Evolutionary conservation across 1,140 invertebrate species (phyloP), one percentile per base, ranked within the genome.

Genomic region (Thaumetopoea pityocampa): DNA sequence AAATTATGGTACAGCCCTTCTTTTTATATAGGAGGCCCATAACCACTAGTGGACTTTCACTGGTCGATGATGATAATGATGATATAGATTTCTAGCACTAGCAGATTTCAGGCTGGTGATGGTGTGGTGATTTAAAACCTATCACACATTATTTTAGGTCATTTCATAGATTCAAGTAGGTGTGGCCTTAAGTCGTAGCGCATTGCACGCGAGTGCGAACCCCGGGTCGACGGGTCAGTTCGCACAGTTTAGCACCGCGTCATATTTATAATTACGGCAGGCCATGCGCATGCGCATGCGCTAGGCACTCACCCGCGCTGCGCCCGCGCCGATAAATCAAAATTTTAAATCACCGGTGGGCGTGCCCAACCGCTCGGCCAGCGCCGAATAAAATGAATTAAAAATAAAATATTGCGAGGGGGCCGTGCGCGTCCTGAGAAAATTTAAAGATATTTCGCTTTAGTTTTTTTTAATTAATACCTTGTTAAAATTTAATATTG

Each of bases 401-500:
- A 82, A 82, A 83, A 80, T 76, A 80, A 80, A 77, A 78, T 64
- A 71, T 73, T 57, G 51, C 54, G 51, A 59, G 57, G 67, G 64
- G 64, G 58, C 60, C 57, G 62, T 44, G 50, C 63, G 59, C 65
- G 69, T 61, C 71, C 72, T 83, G 73, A 80, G 78, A 80, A 83
- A 83, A 83, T 73, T 77, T 73, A 67, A 74, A 79, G 53, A 73
- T 71, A 73, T 78, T 73, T 83, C 72, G 73, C 74, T 80, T 80
- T 83, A 76, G 65, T 80, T 80, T 83, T 83, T n/a, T 80, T 83
- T 80, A 83, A 83, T 83, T 83, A 80, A 83, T 83, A 83, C 79
- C 79, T 83, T 83, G 79, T 83, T 83, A 83, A 83, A 83, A 79
- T 83, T 83, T 80, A 79, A 83, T 83, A 79, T 83, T 71, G 74